Evolutionary conservation across 1,140 invertebrate genomes (phyloP).

Genomic region (Anastatus disparis): DNA sequence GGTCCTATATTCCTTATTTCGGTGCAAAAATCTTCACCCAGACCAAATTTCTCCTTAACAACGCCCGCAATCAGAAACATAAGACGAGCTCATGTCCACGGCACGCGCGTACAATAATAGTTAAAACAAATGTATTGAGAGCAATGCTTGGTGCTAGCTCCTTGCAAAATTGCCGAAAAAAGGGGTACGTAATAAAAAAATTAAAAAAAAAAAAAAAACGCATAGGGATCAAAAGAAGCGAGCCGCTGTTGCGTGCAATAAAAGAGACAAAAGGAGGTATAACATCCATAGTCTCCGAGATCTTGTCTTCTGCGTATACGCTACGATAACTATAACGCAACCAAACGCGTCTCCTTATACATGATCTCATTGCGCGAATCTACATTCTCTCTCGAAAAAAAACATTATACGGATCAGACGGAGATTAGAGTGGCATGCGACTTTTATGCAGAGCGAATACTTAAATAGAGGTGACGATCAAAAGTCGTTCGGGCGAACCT

Average conservation of each 20-base stretch:
- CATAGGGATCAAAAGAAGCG: constrained; percentile 17
- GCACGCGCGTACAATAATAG: constrained; percentile 54
- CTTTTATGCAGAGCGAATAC: constrained; percentile 52
- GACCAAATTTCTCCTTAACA: too few relatives aligned
- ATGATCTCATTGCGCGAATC: constrained; percentile 17
- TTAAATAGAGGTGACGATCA: constrained; percentile 40
- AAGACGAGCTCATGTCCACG: constrained; percentile 20
- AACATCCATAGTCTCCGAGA: constrained; percentile 11
- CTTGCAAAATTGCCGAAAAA: too few relatives aligned
- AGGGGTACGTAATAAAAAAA: too few relatives aligned
- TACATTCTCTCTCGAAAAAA: too few relatives aligned
- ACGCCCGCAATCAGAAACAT: too few relatives aligned
- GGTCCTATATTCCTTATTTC: too few relatives aligned
- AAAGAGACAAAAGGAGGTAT: constrained; percentile 4
- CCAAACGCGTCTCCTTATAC: too few relatives aligned
- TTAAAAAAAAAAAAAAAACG: constrained; percentile 44
- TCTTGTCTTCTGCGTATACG: constrained; percentile 11
- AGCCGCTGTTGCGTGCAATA: constrained; percentile 6
- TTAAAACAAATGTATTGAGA: constrained; percentile 54
- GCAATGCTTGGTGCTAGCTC: too few relatives aligned
- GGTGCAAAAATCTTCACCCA: too few relatives aligned
- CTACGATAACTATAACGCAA: neutral
- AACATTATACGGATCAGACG: too few relatives aligned
- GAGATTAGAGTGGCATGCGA: constrained; percentile 22
- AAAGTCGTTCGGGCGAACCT: constrained; percentile 22